Conservation (phyloP, 1,140 invertebrate species). For the Sitobion miscanthi region DNA sequence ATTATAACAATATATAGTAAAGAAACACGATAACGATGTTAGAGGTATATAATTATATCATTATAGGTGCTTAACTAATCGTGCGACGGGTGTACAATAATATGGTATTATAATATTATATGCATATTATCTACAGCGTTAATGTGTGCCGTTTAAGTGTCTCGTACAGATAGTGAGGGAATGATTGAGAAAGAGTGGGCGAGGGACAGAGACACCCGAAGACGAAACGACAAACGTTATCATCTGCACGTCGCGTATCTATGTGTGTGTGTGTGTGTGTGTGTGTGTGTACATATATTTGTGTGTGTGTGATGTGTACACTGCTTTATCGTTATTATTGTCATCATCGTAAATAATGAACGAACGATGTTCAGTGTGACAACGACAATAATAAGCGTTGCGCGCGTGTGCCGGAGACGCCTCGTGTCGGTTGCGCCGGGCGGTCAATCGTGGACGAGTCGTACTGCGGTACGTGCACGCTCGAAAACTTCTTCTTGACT, state of each 20-base stretch:
- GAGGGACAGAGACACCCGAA: background rate
- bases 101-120: background rate
- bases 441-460: background rate
- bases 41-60: background rate
- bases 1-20: background rate
- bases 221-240: background rate
- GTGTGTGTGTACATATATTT: too few relatives aligned
- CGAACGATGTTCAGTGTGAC: background rate
- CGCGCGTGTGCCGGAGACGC: background rate
- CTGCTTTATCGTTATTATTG: background rate
- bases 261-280: too few relatives aligned
- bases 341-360: background rate
- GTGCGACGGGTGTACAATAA: background rate
- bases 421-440: background rate
- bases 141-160: background rate
- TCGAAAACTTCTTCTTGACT: background rate
- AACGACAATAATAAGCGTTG: background rate
- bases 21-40: background rate
- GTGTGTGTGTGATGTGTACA: background rate
- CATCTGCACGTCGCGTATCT: background rate
- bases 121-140: background rate
- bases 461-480: background rate
- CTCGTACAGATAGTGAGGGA: background rate
- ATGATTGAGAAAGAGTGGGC: background rate
- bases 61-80: background rate